Evolutionary conservation across 64 coral and sea anemone species (phyloP).

Genomic region (Dendrophyllia cribrosa): DNA sequence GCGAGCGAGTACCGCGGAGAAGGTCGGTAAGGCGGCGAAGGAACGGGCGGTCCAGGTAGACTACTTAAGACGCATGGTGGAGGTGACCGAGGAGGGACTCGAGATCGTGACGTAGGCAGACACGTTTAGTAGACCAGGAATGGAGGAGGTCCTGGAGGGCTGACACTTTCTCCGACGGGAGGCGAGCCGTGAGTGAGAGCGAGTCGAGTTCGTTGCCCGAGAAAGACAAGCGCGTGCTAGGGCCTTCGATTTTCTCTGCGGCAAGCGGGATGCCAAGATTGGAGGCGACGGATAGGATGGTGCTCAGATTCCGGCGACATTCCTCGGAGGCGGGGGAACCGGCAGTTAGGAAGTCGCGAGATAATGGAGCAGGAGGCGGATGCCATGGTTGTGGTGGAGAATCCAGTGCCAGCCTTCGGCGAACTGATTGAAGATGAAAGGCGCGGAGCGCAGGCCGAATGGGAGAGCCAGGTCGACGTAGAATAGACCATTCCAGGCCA

Average conservation of each 20-base stretch:
- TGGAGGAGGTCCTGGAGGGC: not conserved
- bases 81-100: conserved; percentile 29
- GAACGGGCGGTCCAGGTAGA: not conserved
- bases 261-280: not conserved
- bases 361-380: conserved; percentile 25
- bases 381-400: conserved; percentile 1
- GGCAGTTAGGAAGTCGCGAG: conserved; percentile 44
- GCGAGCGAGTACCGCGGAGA: not conserved
- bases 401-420: conserved; percentile 43
- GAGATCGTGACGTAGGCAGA: not conserved
- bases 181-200: not conserved
- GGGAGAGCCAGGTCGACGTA: conserved; percentile 34
- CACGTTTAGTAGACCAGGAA: not conserved
- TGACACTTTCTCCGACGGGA: conserved; percentile 21
- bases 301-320: not conserved
- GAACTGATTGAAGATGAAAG: conserved; percentile 23
- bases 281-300: not conserved
- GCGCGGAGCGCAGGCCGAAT: conserved; percentile 48
- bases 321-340: not conserved
- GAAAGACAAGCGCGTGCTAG: not conserved
- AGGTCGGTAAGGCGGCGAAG: not conserved
- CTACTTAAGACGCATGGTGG: not conserved
- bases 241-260: conserved; percentile 18
- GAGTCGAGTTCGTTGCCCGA: conserved; percentile 19
- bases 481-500: not conserved